Base-by-base conservation (phyloP, 2,797 vertebrate species). In the Notolabrus celidotus region DNA sequence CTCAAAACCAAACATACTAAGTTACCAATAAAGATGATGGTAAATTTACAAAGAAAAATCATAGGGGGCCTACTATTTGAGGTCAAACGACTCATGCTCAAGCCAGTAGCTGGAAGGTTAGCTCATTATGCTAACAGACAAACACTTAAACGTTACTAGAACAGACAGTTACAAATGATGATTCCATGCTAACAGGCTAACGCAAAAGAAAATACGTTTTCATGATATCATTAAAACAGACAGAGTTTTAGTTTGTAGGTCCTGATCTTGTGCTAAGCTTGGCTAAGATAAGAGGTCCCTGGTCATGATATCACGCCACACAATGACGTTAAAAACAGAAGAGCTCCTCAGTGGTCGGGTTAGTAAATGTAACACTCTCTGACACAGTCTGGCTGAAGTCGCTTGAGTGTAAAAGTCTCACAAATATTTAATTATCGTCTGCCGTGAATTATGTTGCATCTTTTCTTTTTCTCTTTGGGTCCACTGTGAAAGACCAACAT, bases 401-500 rank as follows among this genome's bases (percentile, higher is more conserved):
- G n/a, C 17, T 68, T 27, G 20, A 58, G 56, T 7, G 12, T 25
- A 45, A 52, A 68, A 11, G 14, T 42, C 55, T 49, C 49, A 33
- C 42, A 50, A 22, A 64, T 31, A 41, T 66, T 9, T 58, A 11
- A 39, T 74, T 45, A 53, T 38, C 7, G 25, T 46, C 65, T 19
- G 54, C 0, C 2, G 46, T 61, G 43, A 71, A 39, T 34, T 20
- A 53, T 29, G 41, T 34, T 41, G n/a, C 34, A 49, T 50, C 42
- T 54, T 36, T 57, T 22, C 29, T 50, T 41, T 25, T 14, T 31
- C 71, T 50, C 46, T 59, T 11, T 12, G 16, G 49, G 46, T 42
- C 19, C 23, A 23, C 65, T 19, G 16, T n/a, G 38, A 71, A 12
- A 78, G 55, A 51, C 0, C 1, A 17, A 52, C 66, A 81, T 86